Percentiles rank a stretch among this genome's conserved stretches.
These are phyloP conservation scores for Drosophila nannoptera DNA, from an alignment of 1,140 invertebrate species.

Conservation along the genomic window DNA sequence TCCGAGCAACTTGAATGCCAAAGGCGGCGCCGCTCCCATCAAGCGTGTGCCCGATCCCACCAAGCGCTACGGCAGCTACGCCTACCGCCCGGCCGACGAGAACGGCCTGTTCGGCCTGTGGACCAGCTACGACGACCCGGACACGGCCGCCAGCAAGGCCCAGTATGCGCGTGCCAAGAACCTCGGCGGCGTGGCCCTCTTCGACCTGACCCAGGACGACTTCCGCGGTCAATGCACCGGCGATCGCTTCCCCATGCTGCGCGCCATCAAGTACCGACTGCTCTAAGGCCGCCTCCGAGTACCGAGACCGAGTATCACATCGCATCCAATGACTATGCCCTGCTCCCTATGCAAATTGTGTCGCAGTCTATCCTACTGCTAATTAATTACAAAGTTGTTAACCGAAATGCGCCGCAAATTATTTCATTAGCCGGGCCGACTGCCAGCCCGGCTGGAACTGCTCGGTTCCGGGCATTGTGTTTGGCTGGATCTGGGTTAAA, in stretches of 20 bases:
- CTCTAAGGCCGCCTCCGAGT: slow-evolving; percentile 20
- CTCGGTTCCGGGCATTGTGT: neutral
- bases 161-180: slow-evolving; percentile 85
- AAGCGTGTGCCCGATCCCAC: slow-evolving; percentile 86
- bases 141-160: slow-evolving; percentile 90
- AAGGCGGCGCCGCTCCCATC: slow-evolving; percentile 82
- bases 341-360: slow-evolving; percentile 34
- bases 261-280: slow-evolving; percentile 83
- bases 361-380: slow-evolving; percentile 28
- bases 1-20: slow-evolving; percentile 81
- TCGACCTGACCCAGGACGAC: slow-evolving; percentile 90
- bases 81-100: slow-evolving; percentile 85
- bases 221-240: slow-evolving; percentile 89
- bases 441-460: too few relatives aligned
- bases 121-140: slow-evolving; percentile 93
- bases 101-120: slow-evolving; percentile 87
- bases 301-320: neutral
- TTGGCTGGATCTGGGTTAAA: slow-evolving; percentile 41
- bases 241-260: slow-evolving; percentile 87
- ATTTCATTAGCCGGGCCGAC: slow-evolving; percentile 52
- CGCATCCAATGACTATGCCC: neutral
- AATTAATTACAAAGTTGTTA: slow-evolving; percentile 78
- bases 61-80: slow-evolving; percentile 88
- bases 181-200: slow-evolving; percentile 89
- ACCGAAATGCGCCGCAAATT: slow-evolving; percentile 71